Percentiles rank a stretch among this genome's conserved stretches.
phyloP scores from a whole-genome alignment of 92 coral and sea anemone genomes.

The Desmophyllum pertusum region DNA sequence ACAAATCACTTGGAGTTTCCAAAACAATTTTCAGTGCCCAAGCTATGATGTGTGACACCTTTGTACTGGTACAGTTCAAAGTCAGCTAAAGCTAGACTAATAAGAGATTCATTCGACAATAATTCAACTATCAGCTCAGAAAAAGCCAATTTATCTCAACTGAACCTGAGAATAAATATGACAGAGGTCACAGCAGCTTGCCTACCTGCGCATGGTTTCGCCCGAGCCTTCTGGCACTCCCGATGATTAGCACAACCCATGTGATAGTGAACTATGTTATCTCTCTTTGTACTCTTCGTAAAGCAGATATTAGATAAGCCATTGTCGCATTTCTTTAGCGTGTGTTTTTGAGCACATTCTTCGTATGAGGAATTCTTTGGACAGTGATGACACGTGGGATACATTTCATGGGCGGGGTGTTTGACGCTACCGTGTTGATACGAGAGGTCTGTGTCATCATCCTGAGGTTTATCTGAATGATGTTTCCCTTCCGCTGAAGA shows the following conservation, averaged over 20 bases:
- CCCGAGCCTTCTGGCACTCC: slow-evolving; percentile 80
- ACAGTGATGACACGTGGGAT: slow-evolving; percentile 94
- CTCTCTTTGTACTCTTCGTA: slow-evolving; percentile 83
- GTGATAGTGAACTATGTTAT: slow-evolving; percentile 76
- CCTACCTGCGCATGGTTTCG: slow-evolving; percentile 91
- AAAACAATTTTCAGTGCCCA: background rate
- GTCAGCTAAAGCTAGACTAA: background rate
- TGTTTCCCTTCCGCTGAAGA: slow-evolving; percentile 1
- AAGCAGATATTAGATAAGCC: slow-evolving; percentile 94
- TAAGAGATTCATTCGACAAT: background rate
- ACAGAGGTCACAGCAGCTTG: background rate
- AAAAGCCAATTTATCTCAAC: too few species aligned
- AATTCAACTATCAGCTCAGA: too few species aligned
- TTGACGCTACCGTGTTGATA: slow-evolving; percentile 92
- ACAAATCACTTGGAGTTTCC: too few species aligned
- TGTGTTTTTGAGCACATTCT: slow-evolving; percentile 73
- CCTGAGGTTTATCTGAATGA: slow-evolving; percentile 9
- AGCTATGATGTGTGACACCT: background rate
- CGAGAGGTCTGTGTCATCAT: slow-evolving; percentile 65
- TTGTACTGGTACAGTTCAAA: background rate
- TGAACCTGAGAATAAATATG: too few species aligned
- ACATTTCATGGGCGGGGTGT: slow-evolving; percentile 94
- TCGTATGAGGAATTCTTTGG: slow-evolving; percentile 82
- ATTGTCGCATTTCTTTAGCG: slow-evolving; percentile 74
- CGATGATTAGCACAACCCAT: slow-evolving; percentile 97